Evolutionary conservation across 2,888 invertebrate species (phyloP), one percentile per base, ranked within the genome.

Genomic region (Pristionchus entomophagus): DNA sequence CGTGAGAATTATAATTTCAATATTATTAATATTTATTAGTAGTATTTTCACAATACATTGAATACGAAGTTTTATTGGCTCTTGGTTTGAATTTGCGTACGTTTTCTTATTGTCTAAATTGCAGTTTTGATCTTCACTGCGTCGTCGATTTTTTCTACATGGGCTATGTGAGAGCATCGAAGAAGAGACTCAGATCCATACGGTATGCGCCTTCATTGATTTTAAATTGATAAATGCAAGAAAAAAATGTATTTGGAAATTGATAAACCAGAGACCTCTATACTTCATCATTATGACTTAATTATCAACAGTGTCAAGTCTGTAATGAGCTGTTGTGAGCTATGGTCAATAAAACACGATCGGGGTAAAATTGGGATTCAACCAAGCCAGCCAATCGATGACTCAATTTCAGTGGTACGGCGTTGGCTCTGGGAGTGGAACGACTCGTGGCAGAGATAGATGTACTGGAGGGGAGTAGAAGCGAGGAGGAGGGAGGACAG

Each of bases 141-240:
- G 87, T 90, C 41, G 82, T 90, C 59, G 89, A 90, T 80, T 90
- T 87, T 65, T 87, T 90, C 87, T 90, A 90, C 88, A 86, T 86
- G 32, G 87, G 87, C 8, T 82, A 59, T 22, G 81, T 89, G 26
- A 62, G 85, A 17, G 87, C 87, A 0, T 53, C 86, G 51, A 56
- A 81, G 45, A 86, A 78, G 45, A 49, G 86, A 14, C 86, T 85
- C 41, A 35, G 84, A 51, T 8, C 78, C n/a, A 80, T 80, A 32
- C 78, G 78, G 78, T 80, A 65, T 22, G 12, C 0, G 51, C 45
- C 17, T 77, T 6, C 32, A 77, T 77, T 77, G n/a, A 56, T 62
- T 38, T 83, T 45, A n/a, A n/a, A n/a, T n/a, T n/a, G n/a, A n/a
- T n/a, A n/a, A n/a, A n/a, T n/a, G n/a, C n/a, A n/a, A n/a, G n/a